These are phyloP conservation scores for Sternotherus odoratus DNA, from an alignment of 2,797 vertebrate genomes.

Conservation along the genomic window DNA sequence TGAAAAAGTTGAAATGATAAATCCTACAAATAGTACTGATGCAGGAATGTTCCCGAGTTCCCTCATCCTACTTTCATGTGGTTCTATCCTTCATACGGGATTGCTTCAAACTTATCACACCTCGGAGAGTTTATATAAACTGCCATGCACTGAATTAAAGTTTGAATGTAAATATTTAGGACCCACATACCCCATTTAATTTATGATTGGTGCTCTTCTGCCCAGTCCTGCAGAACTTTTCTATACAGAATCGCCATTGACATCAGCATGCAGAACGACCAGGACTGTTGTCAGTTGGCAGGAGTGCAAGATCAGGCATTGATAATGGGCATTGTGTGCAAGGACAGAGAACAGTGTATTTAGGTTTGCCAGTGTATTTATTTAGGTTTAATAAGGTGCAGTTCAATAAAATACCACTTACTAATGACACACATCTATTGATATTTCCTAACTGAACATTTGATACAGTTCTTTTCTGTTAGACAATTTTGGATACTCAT, in stretches of 20 bases:
- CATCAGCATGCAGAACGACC: background rate
- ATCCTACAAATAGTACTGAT: background rate
- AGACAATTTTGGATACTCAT: background rate
- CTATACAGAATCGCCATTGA: background rate
- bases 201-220: background rate
- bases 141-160: background rate
- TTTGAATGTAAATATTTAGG: background rate
- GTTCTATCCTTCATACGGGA: slow-evolving; percentile 42
- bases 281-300: background rate
- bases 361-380: background rate
- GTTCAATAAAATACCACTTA: background rate
- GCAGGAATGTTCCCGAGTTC: slow-evolving; percentile 57
- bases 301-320: background rate
- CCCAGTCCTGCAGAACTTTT: background rate
- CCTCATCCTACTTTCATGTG: slow-evolving; percentile 72
- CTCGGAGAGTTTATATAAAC: background rate
- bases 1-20: slow-evolving; percentile 77
- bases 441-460: background rate
- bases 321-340: rapidly evolving
- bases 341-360: background rate
- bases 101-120: slow-evolving; percentile 14
- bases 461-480: background rate
- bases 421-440: background rate
- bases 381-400: background rate
- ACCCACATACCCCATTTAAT: rapidly evolving